Conservation (phyloP, 2,797 vertebrate species). For the Sphenopsis melanotis region DNA sequence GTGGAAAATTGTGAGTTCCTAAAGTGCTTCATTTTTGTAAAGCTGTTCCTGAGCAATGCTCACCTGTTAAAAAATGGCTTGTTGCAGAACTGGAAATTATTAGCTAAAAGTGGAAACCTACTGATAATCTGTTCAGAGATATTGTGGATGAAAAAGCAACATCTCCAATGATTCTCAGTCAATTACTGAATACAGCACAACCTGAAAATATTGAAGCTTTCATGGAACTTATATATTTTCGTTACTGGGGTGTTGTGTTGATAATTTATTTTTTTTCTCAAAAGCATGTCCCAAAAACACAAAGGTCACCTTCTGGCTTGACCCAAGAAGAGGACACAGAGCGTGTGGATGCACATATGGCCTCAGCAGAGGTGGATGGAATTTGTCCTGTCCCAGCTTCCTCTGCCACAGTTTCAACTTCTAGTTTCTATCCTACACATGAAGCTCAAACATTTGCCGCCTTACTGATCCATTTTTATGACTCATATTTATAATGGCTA, state of each 20-base stretch:
- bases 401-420: background rate
- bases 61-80: background rate
- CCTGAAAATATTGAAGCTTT: background rate
- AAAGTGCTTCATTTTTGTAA: background rate
- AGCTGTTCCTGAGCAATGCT: background rate
- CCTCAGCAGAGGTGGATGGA: background rate
- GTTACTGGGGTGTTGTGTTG: background rate
- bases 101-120: background rate
- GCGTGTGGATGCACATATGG: fast-evolving
- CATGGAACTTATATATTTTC: background rate
- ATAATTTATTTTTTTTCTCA: background rate
- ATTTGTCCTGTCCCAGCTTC: background rate
- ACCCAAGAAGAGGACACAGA: background rate
- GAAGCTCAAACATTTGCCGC: background rate
- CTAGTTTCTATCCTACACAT: background rate
- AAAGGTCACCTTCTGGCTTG: background rate
- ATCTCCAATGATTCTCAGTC: background rate
- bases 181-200: background rate
- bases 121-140: background rate
- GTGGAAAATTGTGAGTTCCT: background rate
- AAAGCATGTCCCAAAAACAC: background rate
- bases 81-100: background rate
- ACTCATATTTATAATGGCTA: background rate
- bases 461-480: background rate
- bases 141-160: background rate